Evolutionary conservation across 2,113 vertebrate genomes (phyloP).

Genomic region (Hydrochoerus hydrochaeris): DNA sequence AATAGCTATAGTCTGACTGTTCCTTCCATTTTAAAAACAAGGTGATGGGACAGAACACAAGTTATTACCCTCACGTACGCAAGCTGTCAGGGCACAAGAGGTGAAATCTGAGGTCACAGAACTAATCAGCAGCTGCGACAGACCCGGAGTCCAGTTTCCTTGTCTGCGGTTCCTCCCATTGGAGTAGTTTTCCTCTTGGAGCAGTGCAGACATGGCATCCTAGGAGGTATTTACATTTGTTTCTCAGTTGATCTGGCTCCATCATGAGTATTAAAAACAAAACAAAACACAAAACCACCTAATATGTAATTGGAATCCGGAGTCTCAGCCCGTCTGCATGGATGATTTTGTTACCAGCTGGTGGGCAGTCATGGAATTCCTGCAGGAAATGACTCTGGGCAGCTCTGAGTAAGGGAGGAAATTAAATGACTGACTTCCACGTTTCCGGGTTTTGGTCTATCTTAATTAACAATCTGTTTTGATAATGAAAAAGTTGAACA

Average conservation of each 20-base stretch:
- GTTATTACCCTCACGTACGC: conserved; percentile 32
- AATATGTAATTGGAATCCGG: conserved; percentile 61
- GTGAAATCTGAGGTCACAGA: conserved; percentile 60
- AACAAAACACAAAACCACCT: conserved; percentile 15
- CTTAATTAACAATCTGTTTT: conserved; percentile 81
- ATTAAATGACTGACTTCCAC: conserved; percentile 78
- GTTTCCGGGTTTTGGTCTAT: conserved; percentile 78
- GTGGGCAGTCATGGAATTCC: conserved; percentile 72
- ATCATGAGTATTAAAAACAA: neutral
- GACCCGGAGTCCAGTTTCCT: conserved; percentile 64
- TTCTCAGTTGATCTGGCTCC: conserved; percentile 65
- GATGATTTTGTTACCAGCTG: conserved; percentile 79
- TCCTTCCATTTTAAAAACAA: conserved; percentile 45
- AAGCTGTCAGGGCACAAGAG: conserved; percentile 33
- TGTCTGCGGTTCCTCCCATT: conserved; percentile 23
- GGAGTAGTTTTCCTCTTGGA: neutral
- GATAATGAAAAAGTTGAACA: conserved; percentile 74
- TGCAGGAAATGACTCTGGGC: conserved; percentile 81
- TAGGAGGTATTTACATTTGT: conserved; percentile 48
- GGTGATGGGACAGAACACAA: conserved; percentile 17
- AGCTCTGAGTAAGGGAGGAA: conserved; percentile 78
- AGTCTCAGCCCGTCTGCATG: conserved; percentile 27
- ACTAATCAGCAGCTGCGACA: conserved; percentile 58
- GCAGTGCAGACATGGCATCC: conserved; percentile 11
- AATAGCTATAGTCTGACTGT: neutral